Evolutionary conservation across 2,797 vertebrate genomes (phyloP).

Genomic region (Fringilla coelebs): DNA sequence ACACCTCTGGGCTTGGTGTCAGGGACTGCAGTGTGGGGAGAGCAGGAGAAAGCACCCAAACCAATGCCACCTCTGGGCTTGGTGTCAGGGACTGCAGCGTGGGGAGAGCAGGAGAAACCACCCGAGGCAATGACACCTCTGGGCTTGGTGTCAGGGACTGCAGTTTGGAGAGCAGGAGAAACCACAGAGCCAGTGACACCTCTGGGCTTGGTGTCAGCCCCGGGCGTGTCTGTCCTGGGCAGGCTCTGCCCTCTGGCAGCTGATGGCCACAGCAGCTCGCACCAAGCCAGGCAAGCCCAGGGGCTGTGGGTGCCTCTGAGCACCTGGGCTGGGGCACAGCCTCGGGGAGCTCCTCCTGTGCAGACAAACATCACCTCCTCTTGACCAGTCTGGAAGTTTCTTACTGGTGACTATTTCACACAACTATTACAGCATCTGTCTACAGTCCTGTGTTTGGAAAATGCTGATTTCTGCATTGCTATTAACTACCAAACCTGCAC

Average conservation of each 20-base stretch:
- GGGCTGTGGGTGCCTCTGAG: background rate
- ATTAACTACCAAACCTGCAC: background rate
- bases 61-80: no score
- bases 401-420: background rate
- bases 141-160: background rate
- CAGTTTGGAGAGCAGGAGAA: background rate
- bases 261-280: background rate
- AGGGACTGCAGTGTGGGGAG: background rate
- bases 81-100: no score
- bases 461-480: background rate
- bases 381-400: background rate
- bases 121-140: no score
- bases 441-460: background rate
- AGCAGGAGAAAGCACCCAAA: background rate
- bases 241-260: background rate
- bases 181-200: rapidly evolving
- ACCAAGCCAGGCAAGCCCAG: background rate
- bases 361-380: background rate
- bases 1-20: no score
- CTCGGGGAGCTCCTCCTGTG: background rate
- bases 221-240: rapidly evolving
- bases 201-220: background rate
- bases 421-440: background rate
- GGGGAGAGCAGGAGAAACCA: no score
- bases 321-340: background rate